Conservation (phyloP, 2,888 invertebrate genomes). For the Tetanocera ferruginea region DNA sequence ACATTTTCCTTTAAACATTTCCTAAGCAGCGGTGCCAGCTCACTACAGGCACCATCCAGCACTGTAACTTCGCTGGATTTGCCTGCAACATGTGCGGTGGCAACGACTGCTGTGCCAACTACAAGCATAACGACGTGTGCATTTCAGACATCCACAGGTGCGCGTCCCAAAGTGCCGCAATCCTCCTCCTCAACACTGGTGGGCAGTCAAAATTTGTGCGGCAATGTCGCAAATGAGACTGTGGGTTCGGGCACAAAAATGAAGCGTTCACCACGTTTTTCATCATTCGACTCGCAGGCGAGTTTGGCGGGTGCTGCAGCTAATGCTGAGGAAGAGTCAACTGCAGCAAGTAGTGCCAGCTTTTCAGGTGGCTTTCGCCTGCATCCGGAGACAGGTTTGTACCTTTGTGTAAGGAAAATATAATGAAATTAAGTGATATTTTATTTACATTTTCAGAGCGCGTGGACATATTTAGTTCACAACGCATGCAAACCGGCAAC, state of each 20-base stretch:
- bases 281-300: conserved; percentile 70
- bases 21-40: conserved; percentile 75
- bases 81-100: conserved; percentile 45
- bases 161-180: conserved; percentile 80
- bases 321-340: conserved; percentile 7
- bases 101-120: conserved; percentile 39
- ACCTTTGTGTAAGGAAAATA: not conserved
- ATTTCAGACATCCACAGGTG: conserved; percentile 74
- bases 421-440: not conserved
- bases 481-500: conserved; percentile 34
- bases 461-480: not conserved
- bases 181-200: conserved; percentile 61
- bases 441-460: not conserved
- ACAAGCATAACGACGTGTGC: conserved; percentile 41
- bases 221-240: conserved; percentile 32
- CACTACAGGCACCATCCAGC: conserved; percentile 59
- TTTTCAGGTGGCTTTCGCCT: conserved; percentile 24
- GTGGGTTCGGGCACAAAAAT: conserved; percentile 61
- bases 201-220: conserved; percentile 37
- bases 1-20: conserved; percentile 90
- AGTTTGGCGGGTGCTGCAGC: conserved; percentile 62
- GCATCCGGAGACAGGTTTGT: conserved; percentile 12
- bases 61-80: conserved; percentile 52
- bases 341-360: not conserved
- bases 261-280: conserved; percentile 69